Conservation (phyloP, 2,113 vertebrate species). For the Rana temporaria region DNA sequence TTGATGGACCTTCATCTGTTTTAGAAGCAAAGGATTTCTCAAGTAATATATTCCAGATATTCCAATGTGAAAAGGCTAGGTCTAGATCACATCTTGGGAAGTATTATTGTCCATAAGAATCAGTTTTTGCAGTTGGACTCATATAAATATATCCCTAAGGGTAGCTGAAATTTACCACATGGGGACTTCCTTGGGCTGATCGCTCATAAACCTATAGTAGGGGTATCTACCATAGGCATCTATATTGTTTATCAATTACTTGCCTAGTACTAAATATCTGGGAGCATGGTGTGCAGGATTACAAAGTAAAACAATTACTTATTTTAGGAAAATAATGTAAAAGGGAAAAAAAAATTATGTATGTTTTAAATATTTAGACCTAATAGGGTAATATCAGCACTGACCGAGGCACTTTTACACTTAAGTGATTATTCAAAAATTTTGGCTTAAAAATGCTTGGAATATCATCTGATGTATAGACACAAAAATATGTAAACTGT, state of each 20-base stretch:
- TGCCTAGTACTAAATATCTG: conserved; percentile 28
- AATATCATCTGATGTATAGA: background rate
- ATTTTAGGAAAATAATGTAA: background rate
- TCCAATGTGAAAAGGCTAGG: conserved; percentile 35
- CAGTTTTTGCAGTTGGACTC: conserved; percentile 29
- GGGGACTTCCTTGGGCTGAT: conserved; percentile 16
- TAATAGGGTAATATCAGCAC: background rate
- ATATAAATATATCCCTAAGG: conserved; percentile 2
- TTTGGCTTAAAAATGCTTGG: conserved; percentile 2
- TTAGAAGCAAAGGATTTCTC: conserved; percentile 28
- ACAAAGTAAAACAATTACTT: background rate
- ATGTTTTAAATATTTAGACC: no score
- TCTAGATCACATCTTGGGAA: conserved; percentile 33
- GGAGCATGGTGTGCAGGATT: background rate
- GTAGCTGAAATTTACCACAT: conserved; percentile 12
- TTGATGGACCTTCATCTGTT: conserved; percentile 38
- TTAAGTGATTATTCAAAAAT: conserved; percentile 4
- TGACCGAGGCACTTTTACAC: conserved; percentile 26
- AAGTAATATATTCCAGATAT: conserved; percentile 42
- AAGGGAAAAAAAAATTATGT: background rate
- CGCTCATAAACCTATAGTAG: background rate
- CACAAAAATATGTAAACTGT: background rate
- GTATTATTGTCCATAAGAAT: conserved; percentile 22
- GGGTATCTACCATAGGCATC: conserved; percentile 4
- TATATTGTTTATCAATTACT: background rate